phyloP scores from a whole-genome alignment of 2,113 vertebrate genomes.

The Alosa alosa region DNA sequence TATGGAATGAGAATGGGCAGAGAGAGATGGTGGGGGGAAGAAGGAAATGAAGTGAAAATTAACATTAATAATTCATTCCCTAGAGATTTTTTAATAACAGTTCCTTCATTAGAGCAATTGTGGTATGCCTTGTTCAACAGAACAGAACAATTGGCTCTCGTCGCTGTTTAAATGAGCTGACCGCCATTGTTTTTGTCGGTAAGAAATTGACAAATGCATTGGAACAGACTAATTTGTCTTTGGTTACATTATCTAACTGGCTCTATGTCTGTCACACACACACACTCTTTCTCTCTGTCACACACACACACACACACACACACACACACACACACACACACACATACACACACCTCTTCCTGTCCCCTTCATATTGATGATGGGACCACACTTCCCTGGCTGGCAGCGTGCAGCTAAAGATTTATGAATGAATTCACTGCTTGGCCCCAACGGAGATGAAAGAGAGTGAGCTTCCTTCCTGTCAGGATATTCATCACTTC shows the following conservation, averaged over 20 bases:
- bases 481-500: slow-evolving; percentile 44
- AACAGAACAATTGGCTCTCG: neutral
- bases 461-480: slow-evolving; percentile 36
- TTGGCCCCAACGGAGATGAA: slow-evolving; percentile 24
- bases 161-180: neutral
- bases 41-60: neutral
- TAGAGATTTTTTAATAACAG: neutral
- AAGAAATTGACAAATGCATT: neutral
- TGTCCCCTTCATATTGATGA: neutral
- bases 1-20: neutral
- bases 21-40: too few species aligned
- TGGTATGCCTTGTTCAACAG: neutral
- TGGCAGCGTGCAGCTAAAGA: neutral
- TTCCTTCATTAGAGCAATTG: neutral
- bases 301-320: neutral
- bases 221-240: slow-evolving; percentile 8
- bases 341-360: neutral
- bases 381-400: neutral
- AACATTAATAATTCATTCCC: neutral
- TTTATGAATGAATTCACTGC: slow-evolving; percentile 41
- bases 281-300: neutral
- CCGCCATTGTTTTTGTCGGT: neutral
- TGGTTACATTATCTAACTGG: neutral
- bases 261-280: neutral
- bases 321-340: neutral